A percentile compares a stretch with the other conserved stretches of the same genome.
Evolutionary conservation across 2,797 vertebrate genomes (phyloP).

Genomic region (Cuniculus paca): DNA sequence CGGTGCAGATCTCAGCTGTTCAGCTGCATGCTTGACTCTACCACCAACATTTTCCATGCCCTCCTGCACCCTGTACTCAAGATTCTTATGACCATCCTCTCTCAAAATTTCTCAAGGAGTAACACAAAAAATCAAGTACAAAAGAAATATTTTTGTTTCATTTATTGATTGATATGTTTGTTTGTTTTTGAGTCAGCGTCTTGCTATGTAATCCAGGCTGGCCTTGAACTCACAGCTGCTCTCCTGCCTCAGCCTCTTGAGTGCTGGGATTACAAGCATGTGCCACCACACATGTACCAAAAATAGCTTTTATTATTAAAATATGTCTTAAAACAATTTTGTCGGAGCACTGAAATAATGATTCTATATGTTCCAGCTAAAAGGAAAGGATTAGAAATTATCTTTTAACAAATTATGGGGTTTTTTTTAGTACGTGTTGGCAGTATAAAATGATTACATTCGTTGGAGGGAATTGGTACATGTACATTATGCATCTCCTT

Average conservation of each 20-base stretch:
- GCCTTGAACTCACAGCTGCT: background rate
- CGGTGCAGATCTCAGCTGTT: background rate
- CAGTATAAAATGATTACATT: background rate
- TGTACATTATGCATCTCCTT: background rate
- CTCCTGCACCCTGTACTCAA: background rate
- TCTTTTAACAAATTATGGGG: background rate
- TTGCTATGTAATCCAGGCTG: background rate
- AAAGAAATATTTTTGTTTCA: background rate
- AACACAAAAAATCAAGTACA: background rate
- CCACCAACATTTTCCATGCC: accelerated
- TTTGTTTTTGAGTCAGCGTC: background rate
- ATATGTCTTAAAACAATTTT: background rate
- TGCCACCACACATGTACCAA: background rate
- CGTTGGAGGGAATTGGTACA: background rate
- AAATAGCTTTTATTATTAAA: background rate
- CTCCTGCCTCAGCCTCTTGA: background rate
- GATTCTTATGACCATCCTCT: background rate
- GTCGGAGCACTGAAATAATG: background rate
- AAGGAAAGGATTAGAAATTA: background rate
- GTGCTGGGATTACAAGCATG: background rate
- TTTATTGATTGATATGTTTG: background rate
- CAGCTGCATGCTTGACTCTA: background rate
- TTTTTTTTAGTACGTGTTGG: background rate
- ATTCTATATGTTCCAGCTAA: background rate
- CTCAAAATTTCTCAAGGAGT: background rate